These are phyloP conservation scores for Toxostoma redivivum DNA, from an alignment of 2,113 vertebrate species.

Conservation along the genomic window DNA sequence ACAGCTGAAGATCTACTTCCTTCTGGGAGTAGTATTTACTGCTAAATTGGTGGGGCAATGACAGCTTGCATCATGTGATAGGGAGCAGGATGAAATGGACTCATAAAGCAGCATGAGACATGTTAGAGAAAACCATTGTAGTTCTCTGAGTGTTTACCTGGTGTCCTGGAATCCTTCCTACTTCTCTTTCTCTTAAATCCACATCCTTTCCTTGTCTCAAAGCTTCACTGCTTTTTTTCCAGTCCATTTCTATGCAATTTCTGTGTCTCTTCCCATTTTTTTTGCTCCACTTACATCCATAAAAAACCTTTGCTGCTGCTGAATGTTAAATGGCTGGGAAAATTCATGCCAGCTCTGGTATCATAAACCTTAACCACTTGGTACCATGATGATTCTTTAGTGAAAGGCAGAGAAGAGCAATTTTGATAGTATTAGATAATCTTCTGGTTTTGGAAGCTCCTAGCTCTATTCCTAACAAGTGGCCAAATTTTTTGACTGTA, in stretches of 20 bases:
- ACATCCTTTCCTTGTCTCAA: not conserved
- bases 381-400: not conserved
- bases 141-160: not conserved
- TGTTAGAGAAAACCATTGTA: not conserved
- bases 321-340: not conserved
- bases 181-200: not conserved
- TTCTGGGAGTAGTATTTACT: not conserved
- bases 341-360: not conserved
- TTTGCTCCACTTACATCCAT: not conserved
- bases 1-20: not conserved
- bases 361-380: not conserved
- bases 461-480: not conserved
- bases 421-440: not conserved
- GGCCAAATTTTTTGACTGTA: not conserved
- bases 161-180: not conserved
- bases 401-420: not conserved
- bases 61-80: not conserved
- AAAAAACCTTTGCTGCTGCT: not conserved
- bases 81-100: not conserved
- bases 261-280: not conserved
- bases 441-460: not conserved
- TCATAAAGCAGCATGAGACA: not conserved
- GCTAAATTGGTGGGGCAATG: not conserved
- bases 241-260: not conserved
- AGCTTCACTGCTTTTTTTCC: not conserved